Percentiles rank a stretch among this genome's conserved stretches.
Conservation (phyloP, 2,113 vertebrate species). For the Coregonus clupeaformis region DNA sequence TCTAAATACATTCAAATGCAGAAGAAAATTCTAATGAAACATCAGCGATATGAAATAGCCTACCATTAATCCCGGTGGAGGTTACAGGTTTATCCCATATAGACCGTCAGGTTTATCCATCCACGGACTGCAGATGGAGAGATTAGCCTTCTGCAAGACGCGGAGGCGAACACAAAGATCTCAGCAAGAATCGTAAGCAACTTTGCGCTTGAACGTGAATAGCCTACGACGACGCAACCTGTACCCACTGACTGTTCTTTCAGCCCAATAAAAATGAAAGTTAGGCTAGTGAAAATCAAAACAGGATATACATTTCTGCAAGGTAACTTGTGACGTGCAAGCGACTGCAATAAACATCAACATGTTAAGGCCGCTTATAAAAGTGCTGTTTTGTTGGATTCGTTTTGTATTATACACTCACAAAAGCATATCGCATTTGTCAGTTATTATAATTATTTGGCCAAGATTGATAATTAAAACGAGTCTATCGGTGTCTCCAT, state of each 20-base stretch:
- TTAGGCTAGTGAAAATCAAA: not conserved
- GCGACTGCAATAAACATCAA: not conserved
- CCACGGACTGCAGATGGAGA: conserved; percentile 2
- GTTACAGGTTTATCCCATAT: conserved; percentile 14
- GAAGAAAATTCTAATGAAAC: not conserved
- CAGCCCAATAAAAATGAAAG: not conserved
- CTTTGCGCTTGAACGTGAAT: conserved; percentile 10
- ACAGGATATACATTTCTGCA: not conserved
- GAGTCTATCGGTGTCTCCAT: not conserved
- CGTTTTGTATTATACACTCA: not conserved
- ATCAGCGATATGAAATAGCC: not conserved
- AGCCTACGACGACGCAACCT: conserved; percentile 15
- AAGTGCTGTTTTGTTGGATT: too few relatives aligned
- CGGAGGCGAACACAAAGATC: conserved; percentile 4
- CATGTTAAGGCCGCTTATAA: not conserved
- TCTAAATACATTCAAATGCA: not conserved
- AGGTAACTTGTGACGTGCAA: too few relatives aligned
- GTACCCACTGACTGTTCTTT: conserved; percentile 10
- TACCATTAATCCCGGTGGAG: conserved; percentile 3
- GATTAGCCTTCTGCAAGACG: not conserved
- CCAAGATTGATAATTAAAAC: not conserved
- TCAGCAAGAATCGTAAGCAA: conserved; percentile 7
- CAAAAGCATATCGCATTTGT: not conserved
- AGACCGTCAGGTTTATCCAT: not conserved
- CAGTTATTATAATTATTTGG: not conserved